phyloP scores from a whole-genome alignment of 2,888 invertebrate genomes.

The Lasioglossum malachurum region DNA sequence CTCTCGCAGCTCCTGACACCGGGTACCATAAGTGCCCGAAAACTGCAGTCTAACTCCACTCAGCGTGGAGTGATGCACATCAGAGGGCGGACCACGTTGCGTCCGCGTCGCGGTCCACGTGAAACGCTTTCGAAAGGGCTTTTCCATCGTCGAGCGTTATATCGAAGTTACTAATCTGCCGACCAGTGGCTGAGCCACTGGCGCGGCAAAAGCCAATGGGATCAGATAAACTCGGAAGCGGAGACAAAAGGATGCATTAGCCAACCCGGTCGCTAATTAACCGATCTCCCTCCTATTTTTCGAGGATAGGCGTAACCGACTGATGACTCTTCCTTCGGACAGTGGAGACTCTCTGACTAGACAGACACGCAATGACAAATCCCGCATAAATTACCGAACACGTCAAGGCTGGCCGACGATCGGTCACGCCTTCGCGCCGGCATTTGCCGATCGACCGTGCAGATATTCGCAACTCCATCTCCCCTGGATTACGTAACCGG shows the following conservation, averaged over 20 bases:
- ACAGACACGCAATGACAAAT: constrained; percentile 74
- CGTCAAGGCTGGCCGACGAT: constrained; percentile 67
- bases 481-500: constrained; percentile 56
- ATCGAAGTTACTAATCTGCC: constrained; percentile 62
- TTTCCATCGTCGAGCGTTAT: constrained; percentile 54
- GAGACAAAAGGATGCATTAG: constrained; percentile 81
- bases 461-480: constrained; percentile 35
- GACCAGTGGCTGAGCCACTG: constrained; percentile 40
- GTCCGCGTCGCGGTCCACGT: constrained; percentile 38
- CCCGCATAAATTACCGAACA: constrained; percentile 77
- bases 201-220: constrained; percentile 55
- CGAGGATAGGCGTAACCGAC: constrained; percentile 74
- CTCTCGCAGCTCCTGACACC: not conserved
- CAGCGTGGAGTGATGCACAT: not conserved
- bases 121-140: constrained; percentile 56
- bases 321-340: constrained; percentile 3
- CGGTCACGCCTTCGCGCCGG: constrained; percentile 66
- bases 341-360: not conserved
- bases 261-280: constrained; percentile 78
- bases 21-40: not conserved
- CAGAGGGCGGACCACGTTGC: constrained; percentile 11
- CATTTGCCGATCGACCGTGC: constrained; percentile 48
- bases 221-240: constrained; percentile 76
- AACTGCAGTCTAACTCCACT: not conserved
- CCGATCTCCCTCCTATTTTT: constrained; percentile 71